Evolutionary conservation across 2,113 vertebrate species (phyloP), one percentile per base, ranked within the genome.

Genomic region (Rhinichthys klamathensis): DNA sequence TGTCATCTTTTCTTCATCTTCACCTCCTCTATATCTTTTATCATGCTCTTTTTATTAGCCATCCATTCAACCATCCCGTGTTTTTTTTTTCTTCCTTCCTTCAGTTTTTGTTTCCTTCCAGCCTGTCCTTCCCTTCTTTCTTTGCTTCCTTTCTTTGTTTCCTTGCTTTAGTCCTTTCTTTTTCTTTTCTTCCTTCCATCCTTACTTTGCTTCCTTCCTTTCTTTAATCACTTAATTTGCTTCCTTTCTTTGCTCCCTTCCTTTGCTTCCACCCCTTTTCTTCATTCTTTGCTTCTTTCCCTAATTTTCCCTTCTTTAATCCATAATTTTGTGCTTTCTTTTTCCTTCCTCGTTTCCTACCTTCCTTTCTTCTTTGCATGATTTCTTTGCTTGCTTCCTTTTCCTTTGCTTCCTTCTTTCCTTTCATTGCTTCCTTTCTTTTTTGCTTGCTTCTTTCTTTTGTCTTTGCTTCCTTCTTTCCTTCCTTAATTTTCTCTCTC

Each of bases 1-100:
- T 63, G 38, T 80, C 58, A 46, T 44, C 54, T 63, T 60, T 80
- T 79, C 15, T 61, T 60, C 54, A 60, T 61, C 15, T 61, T 63
- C 77, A 77, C 70, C 70, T 49, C 70, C 44, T 44, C 32, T 61
- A 23, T 8, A 76, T 63, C n/a, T 44, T 13, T 78, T 25, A 60
- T 5, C 30, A 10, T 63, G 32, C 8, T 38, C 58, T 44, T 25
- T 25, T 73, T 73, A 15, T 73, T 12, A 41, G 13, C 21, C 11
- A 13, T 65, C 21, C 18, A 27, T 49, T 7, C 3, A 3, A 1
- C 27, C 30, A 56, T 56, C 54, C 18, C 6, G 2, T 56, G 54
- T 0, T 46, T n/a, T 11, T 72, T 46, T 12, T 44, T 73, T 73
- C 35, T 25, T 72, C 18, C 21, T 41, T 23, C 35, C 21, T 23